These are phyloP conservation scores for Ochotona princeps DNA, from an alignment of 2,113 vertebrate species.

Conservation along the genomic window DNA sequence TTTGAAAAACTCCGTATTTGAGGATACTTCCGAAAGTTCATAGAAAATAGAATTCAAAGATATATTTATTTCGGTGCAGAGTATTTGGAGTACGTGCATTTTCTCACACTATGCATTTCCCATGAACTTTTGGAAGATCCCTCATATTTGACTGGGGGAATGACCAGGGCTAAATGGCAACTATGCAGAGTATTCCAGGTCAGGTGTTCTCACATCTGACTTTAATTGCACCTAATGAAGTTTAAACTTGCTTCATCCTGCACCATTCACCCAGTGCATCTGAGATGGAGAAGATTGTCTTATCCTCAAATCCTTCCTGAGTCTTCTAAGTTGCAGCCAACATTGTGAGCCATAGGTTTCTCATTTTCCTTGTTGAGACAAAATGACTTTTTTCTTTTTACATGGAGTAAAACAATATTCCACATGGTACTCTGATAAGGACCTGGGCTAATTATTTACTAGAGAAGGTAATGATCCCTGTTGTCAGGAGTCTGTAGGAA, in stretches of 20 bases:
- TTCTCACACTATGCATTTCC: too few relatives aligned
- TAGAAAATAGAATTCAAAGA: too few relatives aligned
- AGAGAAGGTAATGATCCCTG: conserved; percentile 26
- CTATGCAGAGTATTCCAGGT: background rate
- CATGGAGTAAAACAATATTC: conserved; percentile 35
- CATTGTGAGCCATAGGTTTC: background rate
- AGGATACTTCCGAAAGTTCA: too few relatives aligned
- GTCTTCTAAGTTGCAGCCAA: background rate
- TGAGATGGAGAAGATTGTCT: background rate
- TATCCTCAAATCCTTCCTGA: background rate
- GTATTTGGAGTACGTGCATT: too few relatives aligned
- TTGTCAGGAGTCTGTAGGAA: conserved; percentile 56
- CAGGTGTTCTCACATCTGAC: conserved; percentile 2
- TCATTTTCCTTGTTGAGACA: background rate
- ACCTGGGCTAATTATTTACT: conserved; percentile 51
- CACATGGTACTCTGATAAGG: conserved; percentile 38
- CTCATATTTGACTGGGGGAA: background rate
- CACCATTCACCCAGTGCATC: background rate
- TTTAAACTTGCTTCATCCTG: background rate
- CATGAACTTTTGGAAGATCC: too few relatives aligned
- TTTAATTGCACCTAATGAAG: background rate
- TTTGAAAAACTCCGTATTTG: background rate
- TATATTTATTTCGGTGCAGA: too few relatives aligned
- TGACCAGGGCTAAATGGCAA: background rate
- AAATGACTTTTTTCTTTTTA: background rate